Evolutionary conservation across 2,113 vertebrate species (phyloP), one percentile per base, ranked within the genome.

Genomic region (Festucalex cinctus): DNA sequence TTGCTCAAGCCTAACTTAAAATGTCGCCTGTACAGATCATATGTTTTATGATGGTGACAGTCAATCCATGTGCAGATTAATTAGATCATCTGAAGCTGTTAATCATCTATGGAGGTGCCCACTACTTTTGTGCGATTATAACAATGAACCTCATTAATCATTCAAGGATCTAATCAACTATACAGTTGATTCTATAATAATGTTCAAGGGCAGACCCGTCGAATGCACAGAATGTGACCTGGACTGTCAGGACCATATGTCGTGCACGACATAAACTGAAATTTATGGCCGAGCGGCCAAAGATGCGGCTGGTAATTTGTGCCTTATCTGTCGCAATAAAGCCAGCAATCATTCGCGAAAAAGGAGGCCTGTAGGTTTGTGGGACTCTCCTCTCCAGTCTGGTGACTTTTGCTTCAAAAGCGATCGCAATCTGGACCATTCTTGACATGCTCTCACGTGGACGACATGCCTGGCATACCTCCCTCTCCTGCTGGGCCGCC

Each of bases 401-500:
- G 60, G n/a, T 62, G 20, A 20, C n/a, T 64, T 22, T 65, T 14
- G 24, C 36, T 75, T 76, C 57, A 14, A 10, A 3, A 62, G 20
- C 71, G 60, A 59, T 73, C 68, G 36, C 58, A 61, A 39, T 53
- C 24, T 58, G 17, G 7, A 26, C 46, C 62, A 79, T 81, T 77
- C 78, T 68, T 78, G 5, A 44, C 71, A 80, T 80, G 61, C 28
- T 69, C 51, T 36, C 46, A 60, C 16, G 20, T 32, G 84, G 80
- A 76, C 76, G 28, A 81, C 80, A 83, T 75, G 36, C 68, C 58
- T 83, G 5, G 44, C 77, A 83, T 78, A 78, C 63, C 53, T 84
- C 10, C 10, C 16, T 24, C 3, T 7, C 13, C 58, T 53, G 26
- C 53, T 37, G 24, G 63, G 75, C 37, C 4, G 74, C 65, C 64